Conservation (phyloP, 2,797 vertebrate species). For the Ptychadena robeensis region DNA sequence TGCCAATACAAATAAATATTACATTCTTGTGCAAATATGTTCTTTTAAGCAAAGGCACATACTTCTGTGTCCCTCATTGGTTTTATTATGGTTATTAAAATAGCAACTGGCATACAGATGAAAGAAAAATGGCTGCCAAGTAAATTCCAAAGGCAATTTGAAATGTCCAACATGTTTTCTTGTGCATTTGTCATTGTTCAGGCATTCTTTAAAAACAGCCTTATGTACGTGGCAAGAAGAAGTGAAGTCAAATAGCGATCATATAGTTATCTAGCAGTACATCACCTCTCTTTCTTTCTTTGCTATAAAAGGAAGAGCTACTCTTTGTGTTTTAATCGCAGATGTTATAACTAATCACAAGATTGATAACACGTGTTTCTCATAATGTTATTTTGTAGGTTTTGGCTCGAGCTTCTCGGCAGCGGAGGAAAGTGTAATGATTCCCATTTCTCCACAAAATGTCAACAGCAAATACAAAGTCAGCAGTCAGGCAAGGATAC, state of each 20-base stretch:
- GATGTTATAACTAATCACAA: constrained; percentile 48
- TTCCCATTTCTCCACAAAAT: constrained; percentile 80
- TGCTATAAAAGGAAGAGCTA: constrained; percentile 17
- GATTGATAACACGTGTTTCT: constrained; percentile 59
- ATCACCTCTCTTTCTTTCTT: constrained; percentile 13
- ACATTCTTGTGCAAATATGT: no score
- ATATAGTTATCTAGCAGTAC: constrained; percentile 9
- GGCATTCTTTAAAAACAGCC: neutral
- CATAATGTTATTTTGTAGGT: constrained; percentile 74
- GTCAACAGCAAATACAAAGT: constrained; percentile 84
- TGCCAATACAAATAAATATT: no score
- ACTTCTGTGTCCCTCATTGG: neutral
- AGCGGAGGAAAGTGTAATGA: constrained; percentile 89
- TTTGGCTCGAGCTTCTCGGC: constrained; percentile 95
- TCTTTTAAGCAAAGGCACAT: neutral
- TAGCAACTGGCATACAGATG: neutral
- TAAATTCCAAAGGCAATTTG: neutral
- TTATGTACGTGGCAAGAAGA: neutral
- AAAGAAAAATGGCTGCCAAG: constrained; percentile 8
- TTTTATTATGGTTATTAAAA: constrained; percentile 7
- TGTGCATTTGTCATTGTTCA: neutral
- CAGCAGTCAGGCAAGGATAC: constrained; percentile 84
- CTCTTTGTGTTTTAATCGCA: constrained; percentile 43
- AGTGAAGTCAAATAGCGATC: neutral
- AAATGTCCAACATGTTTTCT: neutral